phyloP scores from a whole-genome alignment of 2,797 vertebrate genomes.

The Pogoniulus pusillus region DNA sequence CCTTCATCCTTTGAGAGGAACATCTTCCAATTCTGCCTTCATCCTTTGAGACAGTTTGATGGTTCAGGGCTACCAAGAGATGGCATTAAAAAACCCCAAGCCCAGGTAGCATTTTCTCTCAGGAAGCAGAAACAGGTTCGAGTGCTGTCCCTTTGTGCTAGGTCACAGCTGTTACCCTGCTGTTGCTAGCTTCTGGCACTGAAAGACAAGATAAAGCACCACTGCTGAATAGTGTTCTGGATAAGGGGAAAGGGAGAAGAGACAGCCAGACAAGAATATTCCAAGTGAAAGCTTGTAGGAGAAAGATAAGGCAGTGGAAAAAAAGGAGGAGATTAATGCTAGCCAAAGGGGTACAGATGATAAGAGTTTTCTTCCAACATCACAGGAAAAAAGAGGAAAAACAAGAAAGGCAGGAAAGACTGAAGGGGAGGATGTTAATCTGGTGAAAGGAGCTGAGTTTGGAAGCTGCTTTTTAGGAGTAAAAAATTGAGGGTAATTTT shows the following conservation, averaged over 20 bases:
- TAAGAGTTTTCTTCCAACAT: constrained; percentile 54
- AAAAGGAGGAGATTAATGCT: constrained; percentile 52
- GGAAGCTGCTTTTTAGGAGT: constrained; percentile 23
- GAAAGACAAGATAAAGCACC: constrained; percentile 58
- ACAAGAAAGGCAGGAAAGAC: neutral
- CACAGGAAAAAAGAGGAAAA: neutral
- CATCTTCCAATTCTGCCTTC: neutral
- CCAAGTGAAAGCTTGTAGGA: constrained; percentile 34
- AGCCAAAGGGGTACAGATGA: constrained; percentile 64
- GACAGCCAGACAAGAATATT: constrained; percentile 49
- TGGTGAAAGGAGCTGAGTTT: constrained; percentile 12
- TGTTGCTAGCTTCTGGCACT: constrained; percentile 47
- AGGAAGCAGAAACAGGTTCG: neutral
- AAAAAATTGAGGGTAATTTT: neutral
- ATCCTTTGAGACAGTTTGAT: neutral
- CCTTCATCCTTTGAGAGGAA: neutral
- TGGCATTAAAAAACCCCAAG: neutral
- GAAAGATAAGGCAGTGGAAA: constrained; percentile 57
- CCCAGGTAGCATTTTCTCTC: neutral
- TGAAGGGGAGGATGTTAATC: constrained; percentile 39
- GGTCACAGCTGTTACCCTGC: constrained; percentile 6
- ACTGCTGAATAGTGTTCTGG: constrained; percentile 30
- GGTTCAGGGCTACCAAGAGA: neutral
- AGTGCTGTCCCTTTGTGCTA: neutral
- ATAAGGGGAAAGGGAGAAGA: constrained; percentile 17